Conservation (phyloP, 2,888 invertebrate genomes). For the Andrena trimmerana region DNA sequence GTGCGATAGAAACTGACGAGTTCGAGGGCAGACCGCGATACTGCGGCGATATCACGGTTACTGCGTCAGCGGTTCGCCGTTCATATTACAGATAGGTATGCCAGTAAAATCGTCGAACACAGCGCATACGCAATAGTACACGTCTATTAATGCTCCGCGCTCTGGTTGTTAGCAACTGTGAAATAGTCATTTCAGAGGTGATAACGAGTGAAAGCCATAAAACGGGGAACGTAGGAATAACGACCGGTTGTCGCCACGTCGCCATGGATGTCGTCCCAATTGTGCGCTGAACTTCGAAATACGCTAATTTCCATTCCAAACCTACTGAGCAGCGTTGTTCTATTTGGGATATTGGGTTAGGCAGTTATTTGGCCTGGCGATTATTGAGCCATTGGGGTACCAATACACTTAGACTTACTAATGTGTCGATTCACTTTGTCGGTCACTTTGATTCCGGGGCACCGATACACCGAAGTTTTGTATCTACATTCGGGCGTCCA, state of each 20-base stretch:
- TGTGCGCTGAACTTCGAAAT: neutral
- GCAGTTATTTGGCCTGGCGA: neutral
- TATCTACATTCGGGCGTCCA: too few relatives aligned
- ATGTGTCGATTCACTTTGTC: too few relatives aligned
- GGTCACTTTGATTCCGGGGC: too few relatives aligned
- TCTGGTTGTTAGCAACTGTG: constrained; percentile 21
- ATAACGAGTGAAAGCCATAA: constrained; percentile 8
- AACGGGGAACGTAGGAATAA: neutral
- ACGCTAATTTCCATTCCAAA: neutral
- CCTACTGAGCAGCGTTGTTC: neutral
- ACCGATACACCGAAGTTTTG: too few relatives aligned
- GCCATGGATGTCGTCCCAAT: neutral
- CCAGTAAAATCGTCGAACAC: constrained; percentile 31
- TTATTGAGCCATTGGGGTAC: neutral
- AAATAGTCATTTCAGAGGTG: constrained; percentile 20
- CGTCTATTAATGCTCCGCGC: constrained; percentile 17
- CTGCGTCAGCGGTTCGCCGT: constrained; percentile 49
- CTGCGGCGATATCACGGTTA: constrained; percentile 60
- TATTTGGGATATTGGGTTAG: neutral
- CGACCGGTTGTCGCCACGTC: neutral
- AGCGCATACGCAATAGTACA: constrained; percentile 38
- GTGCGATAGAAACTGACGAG: constrained; percentile 37
- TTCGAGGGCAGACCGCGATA: constrained; percentile 54
- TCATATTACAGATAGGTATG: constrained; percentile 44
- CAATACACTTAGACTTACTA: too few relatives aligned